Percentiles rank a stretch among this genome's conserved stretches.
phyloP scores from a whole-genome alignment of 2,888 invertebrate genomes.

The Lordiphosa fenestrarum region DNA sequence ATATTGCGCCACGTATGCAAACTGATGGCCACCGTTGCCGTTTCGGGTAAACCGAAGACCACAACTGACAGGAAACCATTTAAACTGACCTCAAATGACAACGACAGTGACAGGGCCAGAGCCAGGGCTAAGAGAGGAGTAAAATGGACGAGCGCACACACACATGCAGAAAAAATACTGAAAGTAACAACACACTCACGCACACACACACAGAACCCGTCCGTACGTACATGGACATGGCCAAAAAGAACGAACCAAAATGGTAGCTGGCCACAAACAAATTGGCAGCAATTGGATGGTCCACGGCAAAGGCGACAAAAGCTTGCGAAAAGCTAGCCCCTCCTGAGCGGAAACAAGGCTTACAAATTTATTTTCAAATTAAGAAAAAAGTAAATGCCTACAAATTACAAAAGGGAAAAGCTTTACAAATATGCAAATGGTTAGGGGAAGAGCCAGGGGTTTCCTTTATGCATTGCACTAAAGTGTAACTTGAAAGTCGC shows the following conservation, averaged over 20 bases:
- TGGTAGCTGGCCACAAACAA: conserved; percentile 64
- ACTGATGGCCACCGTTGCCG: conserved; percentile 35
- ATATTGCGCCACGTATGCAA: conserved; percentile 57
- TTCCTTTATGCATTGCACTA: no score
- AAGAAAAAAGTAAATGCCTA: no score
- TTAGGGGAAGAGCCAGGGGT: no score
- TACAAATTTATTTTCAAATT: no score
- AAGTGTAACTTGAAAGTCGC: no score
- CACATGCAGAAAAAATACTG: conserved; percentile 13
- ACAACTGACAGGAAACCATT: conserved; percentile 75
- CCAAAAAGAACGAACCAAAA: conserved; percentile 28
- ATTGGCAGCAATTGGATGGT: conserved; percentile 69
- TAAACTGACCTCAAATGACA: conserved; percentile 76
- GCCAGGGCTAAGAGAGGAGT: conserved; percentile 14
- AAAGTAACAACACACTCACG: conserved; percentile 17
- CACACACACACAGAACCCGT: neutral
- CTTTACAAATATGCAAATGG: no score
- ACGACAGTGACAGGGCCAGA: conserved; percentile 54
- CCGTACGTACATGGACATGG: conserved; percentile 46
- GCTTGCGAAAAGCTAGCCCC: conserved; percentile 21
- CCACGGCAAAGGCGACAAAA: conserved; percentile 66
- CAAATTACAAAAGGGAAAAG: no score
- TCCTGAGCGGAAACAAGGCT: no score
- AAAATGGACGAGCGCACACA: conserved; percentile 15
- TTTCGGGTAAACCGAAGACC: conserved; percentile 66